A percentile compares a stretch with the other conserved stretches of the same genome.
These are phyloP conservation scores for Enteromius radiatus DNA, from an alignment of 2,797 vertebrate species.

Conservation along the genomic window DNA sequence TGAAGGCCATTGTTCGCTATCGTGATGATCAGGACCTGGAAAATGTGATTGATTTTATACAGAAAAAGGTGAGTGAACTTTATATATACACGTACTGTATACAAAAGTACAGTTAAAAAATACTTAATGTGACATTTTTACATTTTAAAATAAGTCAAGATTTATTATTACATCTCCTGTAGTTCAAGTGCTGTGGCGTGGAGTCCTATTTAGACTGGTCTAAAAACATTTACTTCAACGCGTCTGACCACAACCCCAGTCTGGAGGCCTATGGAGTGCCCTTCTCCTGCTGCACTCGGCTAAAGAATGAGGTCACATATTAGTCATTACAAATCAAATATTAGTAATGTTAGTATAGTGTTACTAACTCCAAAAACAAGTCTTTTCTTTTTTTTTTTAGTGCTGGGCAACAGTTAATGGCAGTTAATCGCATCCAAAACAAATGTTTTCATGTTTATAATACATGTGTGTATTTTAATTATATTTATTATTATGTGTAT, in stretches of 20 bases:
- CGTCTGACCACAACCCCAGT: constrained; percentile 79
- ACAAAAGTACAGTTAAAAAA: background rate
- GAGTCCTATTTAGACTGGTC: constrained; percentile 80
- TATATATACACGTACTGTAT: background rate
- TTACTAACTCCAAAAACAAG: background rate
- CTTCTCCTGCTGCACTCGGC: constrained; percentile 81
- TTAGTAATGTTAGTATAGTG: background rate
- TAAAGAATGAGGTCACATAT: constrained; percentile 74
- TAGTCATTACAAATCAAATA: background rate
- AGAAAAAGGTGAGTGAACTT: constrained; percentile 80
- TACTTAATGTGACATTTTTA: background rate
- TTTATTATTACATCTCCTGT: constrained; percentile 22
- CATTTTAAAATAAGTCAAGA: background rate
- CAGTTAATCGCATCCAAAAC: background rate
- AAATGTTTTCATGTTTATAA: too few relatives aligned
- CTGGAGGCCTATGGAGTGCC: constrained; percentile 84
- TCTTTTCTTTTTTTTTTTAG: too few relatives aligned
- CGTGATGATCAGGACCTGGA: constrained; percentile 84
- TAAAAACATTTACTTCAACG: constrained; percentile 81
- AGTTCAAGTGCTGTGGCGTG: constrained; percentile 87
- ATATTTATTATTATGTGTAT: too few relatives aligned
- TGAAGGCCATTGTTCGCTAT: constrained; percentile 74
- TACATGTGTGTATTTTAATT: too few relatives aligned
- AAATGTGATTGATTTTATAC: constrained; percentile 85
- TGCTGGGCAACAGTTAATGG: background rate